Conservation (phyloP, 2,113 vertebrate species). For the pig (Sus scrofa) region DNA sequence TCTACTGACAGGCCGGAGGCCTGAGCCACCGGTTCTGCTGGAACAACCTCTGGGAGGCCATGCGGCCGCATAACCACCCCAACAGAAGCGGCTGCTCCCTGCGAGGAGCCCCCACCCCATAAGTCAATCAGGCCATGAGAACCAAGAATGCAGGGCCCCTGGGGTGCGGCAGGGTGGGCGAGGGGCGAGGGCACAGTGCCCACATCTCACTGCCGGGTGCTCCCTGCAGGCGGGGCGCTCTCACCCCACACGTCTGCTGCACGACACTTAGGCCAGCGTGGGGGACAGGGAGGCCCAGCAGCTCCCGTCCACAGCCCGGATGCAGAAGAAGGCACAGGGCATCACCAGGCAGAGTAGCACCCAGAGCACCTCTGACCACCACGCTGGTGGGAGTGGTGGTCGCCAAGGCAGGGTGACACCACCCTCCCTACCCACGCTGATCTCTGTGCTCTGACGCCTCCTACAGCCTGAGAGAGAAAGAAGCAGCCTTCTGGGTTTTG, state of each 20-base stretch:
- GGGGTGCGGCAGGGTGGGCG: too few species aligned
- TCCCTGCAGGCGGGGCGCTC: background rate
- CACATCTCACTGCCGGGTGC: too few species aligned
- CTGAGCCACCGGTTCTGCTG: fast-evolving
- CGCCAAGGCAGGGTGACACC: background rate
- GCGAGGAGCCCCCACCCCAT: fast-evolving
- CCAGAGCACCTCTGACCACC: background rate
- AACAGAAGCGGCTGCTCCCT: fast-evolving
- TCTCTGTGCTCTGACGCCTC: background rate
- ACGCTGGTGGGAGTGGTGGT: too few species aligned
- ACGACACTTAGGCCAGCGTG: background rate
- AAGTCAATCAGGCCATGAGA: fast-evolving
- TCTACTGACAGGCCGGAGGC: background rate
- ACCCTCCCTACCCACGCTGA: background rate
- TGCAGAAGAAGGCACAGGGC: background rate
- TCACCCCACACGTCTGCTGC: background rate
- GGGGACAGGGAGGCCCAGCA: fast-evolving
- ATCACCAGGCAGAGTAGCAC: background rate
- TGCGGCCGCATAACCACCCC: fast-evolving
- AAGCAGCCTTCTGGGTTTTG: fast-evolving
- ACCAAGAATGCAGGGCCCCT: background rate
- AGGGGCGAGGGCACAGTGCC: background rate
- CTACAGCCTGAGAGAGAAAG: background rate
- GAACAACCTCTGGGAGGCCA: too few species aligned
- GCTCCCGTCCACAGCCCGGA: background rate